Conservation (phyloP, 2,113 vertebrate genomes). For the Carollia perspicillata region DNA sequence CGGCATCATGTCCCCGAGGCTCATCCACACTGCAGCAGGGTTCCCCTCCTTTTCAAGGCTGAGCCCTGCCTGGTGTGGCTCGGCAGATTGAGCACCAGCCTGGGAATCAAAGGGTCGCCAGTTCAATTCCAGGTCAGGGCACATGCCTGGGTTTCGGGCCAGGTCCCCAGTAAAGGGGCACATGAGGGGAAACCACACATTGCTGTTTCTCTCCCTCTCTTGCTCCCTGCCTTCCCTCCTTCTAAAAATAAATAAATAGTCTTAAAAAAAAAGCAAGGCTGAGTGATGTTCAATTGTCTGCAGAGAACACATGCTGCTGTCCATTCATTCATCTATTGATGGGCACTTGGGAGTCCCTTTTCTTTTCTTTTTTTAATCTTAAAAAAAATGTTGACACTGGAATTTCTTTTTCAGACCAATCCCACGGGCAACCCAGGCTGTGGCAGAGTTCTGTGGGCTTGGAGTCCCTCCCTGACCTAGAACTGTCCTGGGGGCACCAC, state of each 20-base stretch:
- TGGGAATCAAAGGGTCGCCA: too few species aligned
- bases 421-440: background rate
- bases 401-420: background rate
- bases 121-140: too few species aligned
- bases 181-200: too few species aligned
- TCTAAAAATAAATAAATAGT: too few species aligned
- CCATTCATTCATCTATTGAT: background rate
- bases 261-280: too few species aligned
- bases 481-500: background rate
- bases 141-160: too few species aligned
- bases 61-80: too few species aligned
- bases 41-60: background rate
- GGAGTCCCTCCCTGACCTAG: background rate
- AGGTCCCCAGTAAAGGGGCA: too few species aligned
- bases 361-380: background rate
- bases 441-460: background rate
- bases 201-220: too few species aligned
- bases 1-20: background rate
- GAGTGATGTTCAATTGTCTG: background rate
- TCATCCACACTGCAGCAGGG: fast-evolving
- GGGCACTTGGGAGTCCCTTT: background rate
- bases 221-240: too few species aligned
- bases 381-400: too few species aligned
- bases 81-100: too few species aligned
- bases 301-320: fast-evolving